Evolutionary conservation across 2,888 invertebrate species (phyloP).

Genomic region (Drosophila limbata): DNA sequence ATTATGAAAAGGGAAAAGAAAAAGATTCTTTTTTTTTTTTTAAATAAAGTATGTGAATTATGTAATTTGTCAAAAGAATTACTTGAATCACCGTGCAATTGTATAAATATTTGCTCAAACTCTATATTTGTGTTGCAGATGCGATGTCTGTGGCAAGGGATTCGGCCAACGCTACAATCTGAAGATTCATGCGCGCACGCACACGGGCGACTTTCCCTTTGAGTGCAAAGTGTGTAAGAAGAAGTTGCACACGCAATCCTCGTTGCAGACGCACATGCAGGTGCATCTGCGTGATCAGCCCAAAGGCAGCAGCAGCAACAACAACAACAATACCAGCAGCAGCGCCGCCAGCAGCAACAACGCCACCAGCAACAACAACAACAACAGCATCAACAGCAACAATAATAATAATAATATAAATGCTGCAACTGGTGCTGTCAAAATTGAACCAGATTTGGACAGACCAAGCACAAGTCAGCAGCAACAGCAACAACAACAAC

Average conservation of each 20-base stretch:
- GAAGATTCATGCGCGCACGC: conserved; percentile 85
- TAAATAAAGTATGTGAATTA: background rate
- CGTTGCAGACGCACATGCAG: conserved; percentile 85
- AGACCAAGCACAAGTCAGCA: conserved; percentile 36
- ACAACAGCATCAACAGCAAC: conserved; percentile 9
- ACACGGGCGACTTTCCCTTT: conserved; percentile 85
- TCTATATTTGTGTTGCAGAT: conserved; percentile 64
- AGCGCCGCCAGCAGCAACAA: conserved; percentile 23
- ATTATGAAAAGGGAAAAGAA: too few species aligned
- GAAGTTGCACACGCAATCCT: conserved; percentile 84
- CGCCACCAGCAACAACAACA: conserved; percentile 40
- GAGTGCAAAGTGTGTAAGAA: conserved; percentile 85
- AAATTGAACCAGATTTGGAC: conserved; percentile 49
- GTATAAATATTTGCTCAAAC: background rate
- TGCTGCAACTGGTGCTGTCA: conserved; percentile 38
- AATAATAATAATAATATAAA: conserved; percentile 25
- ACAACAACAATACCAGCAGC: conserved; percentile 30
- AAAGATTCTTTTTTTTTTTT: too few species aligned
- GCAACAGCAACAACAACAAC: conserved; percentile 24
- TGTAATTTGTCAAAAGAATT: background rate
- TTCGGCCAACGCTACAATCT: conserved; percentile 85
- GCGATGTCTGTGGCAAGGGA: conserved; percentile 85
- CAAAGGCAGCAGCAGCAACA: conserved; percentile 39
- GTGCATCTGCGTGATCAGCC: conserved; percentile 84
- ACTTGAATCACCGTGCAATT: background rate